Base-by-base conservation (phyloP, 2,797 vertebrate species). In the Lagodon rhomboides region DNA sequence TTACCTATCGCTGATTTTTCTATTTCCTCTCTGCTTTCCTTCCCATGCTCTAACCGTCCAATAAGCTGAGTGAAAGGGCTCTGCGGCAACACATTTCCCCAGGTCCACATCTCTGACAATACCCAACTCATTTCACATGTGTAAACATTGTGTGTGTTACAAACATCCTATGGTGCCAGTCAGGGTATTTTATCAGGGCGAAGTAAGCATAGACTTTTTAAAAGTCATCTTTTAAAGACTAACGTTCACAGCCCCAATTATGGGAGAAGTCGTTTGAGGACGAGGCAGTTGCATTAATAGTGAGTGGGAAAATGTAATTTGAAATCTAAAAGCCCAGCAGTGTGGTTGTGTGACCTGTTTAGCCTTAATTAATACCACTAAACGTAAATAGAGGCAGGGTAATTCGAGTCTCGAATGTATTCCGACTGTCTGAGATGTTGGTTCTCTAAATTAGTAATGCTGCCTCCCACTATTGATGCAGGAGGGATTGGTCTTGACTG, bases 351-450 rank as follows among this genome's bases (percentile, higher is more conserved):
- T 67, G 79, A 79, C 77, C 82, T 68, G 84, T 53, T 68, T n/a
- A 56, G 77, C 61, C 62, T 77, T 87, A 86, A 92, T 88, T 85
- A 86, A 83, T 66, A 53, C 30, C 4, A 20, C 76, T 58, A 76
- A 83, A 84, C 76, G 73, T 68, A 77, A 78, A 89, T 23, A 72
- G 27, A 83, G 46, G 27, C 50, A 27, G 76, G 77, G 66, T 84
- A 66, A 77, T 72, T 82, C 41, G 34, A 65, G 75, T 80, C 82
- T 71, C 80, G 53, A 50, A 68, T 65, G 82, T 54, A 70, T 73
- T 80, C 44, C 1, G 25, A 47, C 77, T 66, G 49, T 65, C 56
- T 77, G 54, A 54, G 66, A 78, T 55, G 82, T 65, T 77, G 43
- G 34, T 51, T 69, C 51, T 74, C 74, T 72, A 66, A 84, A 88